Evolutionary conservation across 2,113 vertebrate species (phyloP).

Genomic region (Paralichthys olivaceus): DNA sequence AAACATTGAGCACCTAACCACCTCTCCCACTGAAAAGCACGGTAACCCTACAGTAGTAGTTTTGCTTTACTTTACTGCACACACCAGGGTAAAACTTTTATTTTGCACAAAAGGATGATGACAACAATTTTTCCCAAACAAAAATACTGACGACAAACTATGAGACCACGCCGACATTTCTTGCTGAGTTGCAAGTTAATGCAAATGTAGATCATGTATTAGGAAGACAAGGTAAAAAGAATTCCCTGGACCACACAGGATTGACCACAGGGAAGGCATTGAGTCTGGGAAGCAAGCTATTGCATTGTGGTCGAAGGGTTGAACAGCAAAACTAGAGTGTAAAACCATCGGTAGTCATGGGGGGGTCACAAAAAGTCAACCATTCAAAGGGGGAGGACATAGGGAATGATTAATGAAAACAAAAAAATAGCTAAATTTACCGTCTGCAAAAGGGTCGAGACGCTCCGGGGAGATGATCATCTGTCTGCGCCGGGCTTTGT

Average conservation of each 20-base stretch:
- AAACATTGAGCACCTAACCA: slow-evolving; percentile 68
- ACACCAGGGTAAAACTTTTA: not conserved
- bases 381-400: slow-evolving; percentile 49
- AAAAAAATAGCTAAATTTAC: slow-evolving; percentile 84
- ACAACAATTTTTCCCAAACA: not conserved
- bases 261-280: slow-evolving; percentile 67
- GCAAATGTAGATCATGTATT: slow-evolving; percentile 6
- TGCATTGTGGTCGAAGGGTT: slow-evolving; percentile 83
- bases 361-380: slow-evolving; percentile 46
- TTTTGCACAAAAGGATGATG: not conserved
- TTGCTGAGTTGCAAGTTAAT: slow-evolving; percentile 6
- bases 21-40: slow-evolving; percentile 68
- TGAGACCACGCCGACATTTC: slow-evolving; percentile 14
- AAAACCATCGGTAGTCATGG: slow-evolving; percentile 56
- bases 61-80: slow-evolving; percentile 10
- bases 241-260: slow-evolving; percentile 49
- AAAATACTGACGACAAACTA: slow-evolving; percentile 1
- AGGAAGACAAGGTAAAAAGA: slow-evolving; percentile 13
- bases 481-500: slow-evolving; percentile 94
- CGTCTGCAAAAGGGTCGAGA: slow-evolving; percentile 98
- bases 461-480: slow-evolving; percentile 99
- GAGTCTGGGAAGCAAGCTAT: slow-evolving; percentile 78
- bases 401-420: slow-evolving; percentile 39
- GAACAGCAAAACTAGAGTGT: slow-evolving; percentile 59
- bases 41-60: slow-evolving; percentile 46